Percentiles rank a stretch among this genome's conserved stretches.
Conservation (phyloP, 2,797 vertebrate genomes). For the Clarias platycephalus region DNA sequence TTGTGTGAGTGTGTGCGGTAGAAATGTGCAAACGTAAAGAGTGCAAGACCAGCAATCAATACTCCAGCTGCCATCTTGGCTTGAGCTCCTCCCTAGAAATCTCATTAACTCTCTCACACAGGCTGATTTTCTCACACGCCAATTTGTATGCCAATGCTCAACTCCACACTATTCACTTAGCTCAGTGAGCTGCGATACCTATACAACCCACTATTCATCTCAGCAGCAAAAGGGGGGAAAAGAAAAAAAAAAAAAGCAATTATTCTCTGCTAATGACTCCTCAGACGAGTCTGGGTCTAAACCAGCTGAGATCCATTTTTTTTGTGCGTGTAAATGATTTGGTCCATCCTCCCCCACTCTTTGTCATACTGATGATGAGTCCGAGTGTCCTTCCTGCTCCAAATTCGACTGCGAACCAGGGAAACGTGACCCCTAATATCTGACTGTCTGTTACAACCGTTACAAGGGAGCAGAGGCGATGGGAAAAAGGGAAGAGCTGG, state of each 20-base stretch:
- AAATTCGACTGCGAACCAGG: conserved; percentile 26
- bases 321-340: not conserved
- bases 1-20: not conserved
- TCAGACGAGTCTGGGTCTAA: not conserved
- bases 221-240: not conserved
- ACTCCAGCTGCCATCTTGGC: not conserved
- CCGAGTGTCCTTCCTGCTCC: not conserved
- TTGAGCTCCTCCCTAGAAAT: not conserved
- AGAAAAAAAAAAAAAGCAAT: not conserved
- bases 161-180: not conserved
- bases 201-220: conserved; percentile 26
- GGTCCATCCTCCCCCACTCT: not conserved
- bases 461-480: not conserved
- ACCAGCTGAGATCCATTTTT: conserved; percentile 2
- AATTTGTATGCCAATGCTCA: not conserved
- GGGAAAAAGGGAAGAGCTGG: not conserved
- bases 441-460: not conserved
- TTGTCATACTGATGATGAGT: not conserved
- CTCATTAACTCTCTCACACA: conserved; percentile 26
- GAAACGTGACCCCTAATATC: conserved; percentile 47
- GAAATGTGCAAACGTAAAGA: not conserved
- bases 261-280: conserved; percentile 38
- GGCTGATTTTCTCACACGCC: conserved; percentile 3
- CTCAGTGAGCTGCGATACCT: not conserved
- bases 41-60: not conserved